Base-by-base conservation (phyloP, 2,113 vertebrate species). In the Tetraodon nigroviridis region DNA sequence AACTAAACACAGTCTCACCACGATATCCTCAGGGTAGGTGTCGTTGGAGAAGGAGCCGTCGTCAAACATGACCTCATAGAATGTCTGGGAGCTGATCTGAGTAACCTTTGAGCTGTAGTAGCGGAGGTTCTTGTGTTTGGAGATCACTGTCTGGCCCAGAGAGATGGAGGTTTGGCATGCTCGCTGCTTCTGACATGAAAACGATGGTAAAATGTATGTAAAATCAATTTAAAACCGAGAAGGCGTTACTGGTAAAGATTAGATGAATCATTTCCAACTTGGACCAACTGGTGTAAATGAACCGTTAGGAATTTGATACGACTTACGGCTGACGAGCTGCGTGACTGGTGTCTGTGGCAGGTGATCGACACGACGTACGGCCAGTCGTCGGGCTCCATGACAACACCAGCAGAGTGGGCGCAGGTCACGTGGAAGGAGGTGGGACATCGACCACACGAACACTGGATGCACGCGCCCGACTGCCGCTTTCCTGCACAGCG, bases 391-490 rank as follows among this genome's bases (percentile, higher is more conserved):
- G 95, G 92, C 82, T 95, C 93, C 93, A 99, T 97, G 62, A 89
- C 71, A 2, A 98, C 92, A 3, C 96, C 96, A 0, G 94, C 92
- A 15, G 95, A 95, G 59, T 98, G 95, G 51, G 94, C 97, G 76
- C 97, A 99, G 1, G 95, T 98, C 76, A 98, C 96, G 48, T 99
- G 97, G 81, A 97, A 99, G 60, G 96, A 96, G 54, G 92, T 92
- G 42, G 94, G 92, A 67, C 97, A 99, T 5, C 90, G 90, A 55
- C 93, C 93, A 2, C 92, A 95, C 0, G 95, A 99, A 80, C 96
- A 99, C 83, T 98, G 95, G 82, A 99, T 93, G 62, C 96, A 99
- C 45, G 93, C 93, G 40, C 95, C 95, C 32, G 89, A 91, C 65
- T 88, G 83, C 61, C 90, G 92, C 85, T 93, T 94, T 73, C 93